Evolutionary conservation across 2,888 invertebrate genomes (phyloP).

Genomic region (Linyphia triangularis): DNA sequence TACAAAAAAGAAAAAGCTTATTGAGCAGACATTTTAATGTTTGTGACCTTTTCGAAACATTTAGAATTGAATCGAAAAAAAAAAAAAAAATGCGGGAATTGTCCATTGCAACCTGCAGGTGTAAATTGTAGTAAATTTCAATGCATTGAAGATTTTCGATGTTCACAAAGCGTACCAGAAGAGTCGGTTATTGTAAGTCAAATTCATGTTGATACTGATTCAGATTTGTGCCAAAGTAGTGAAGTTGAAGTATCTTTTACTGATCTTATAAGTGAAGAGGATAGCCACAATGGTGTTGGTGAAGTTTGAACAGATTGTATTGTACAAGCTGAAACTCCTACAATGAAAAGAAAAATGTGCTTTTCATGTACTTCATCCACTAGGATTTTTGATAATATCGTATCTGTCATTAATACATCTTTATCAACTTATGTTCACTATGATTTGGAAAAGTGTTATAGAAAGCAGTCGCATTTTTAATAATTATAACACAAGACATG

Average conservation of each 20-base stretch:
- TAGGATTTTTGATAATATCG: slow-evolving; percentile 15
- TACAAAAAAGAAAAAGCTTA: too few relatives aligned
- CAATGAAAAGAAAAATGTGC: not conserved
- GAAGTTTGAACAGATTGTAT: not conserved
- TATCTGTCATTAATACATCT: slow-evolving; percentile 33
- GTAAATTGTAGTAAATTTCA: not conserved
- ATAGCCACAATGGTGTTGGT: not conserved
- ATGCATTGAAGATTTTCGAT: not conserved
- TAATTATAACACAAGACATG: not conserved
- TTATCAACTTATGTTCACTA: not conserved
- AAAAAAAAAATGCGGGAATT: too few relatives aligned
- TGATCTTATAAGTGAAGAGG: not conserved
- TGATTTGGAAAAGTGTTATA: not conserved
- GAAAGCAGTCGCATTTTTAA: too few relatives aligned
- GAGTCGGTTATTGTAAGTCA: not conserved
- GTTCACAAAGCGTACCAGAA: not conserved
- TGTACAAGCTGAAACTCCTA: not conserved
- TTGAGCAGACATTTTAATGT: too few relatives aligned
- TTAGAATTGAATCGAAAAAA: too few relatives aligned
- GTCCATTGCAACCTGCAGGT: not conserved
- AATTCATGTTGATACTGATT: not conserved
- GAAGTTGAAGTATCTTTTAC: not conserved
- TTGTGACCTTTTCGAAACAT: too few relatives aligned
- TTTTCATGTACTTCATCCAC: not conserved
- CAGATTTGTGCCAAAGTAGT: not conserved